These are phyloP conservation scores for Chlorodrepanis virens DNA, from an alignment of 2,113 vertebrate genomes.

Conservation along the genomic window DNA sequence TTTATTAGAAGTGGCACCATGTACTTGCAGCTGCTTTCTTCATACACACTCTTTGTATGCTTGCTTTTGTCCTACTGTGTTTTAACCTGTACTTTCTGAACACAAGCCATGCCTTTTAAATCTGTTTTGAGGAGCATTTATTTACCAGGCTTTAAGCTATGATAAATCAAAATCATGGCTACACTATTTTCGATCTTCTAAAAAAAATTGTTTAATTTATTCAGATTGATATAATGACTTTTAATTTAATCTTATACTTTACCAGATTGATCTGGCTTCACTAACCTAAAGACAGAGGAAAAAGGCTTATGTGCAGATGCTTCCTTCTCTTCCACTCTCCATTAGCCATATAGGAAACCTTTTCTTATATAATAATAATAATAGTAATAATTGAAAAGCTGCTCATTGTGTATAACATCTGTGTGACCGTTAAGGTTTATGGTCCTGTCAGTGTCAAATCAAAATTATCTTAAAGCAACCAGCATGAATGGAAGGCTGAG, in stretches of 20 bases:
- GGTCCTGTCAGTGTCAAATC: not conserved
- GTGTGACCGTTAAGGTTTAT: not conserved
- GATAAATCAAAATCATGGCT: not conserved
- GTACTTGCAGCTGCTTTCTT: not conserved
- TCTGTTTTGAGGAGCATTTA: not conserved
- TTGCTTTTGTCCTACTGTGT: not conserved
- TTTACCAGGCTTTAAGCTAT: not conserved
- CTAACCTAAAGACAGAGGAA: not conserved
- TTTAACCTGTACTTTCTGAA: not conserved
- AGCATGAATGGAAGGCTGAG: not conserved
- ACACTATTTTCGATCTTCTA: not conserved
- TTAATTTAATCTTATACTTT: not conserved
- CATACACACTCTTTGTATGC: not conserved
- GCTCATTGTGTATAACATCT: not conserved
- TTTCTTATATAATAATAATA: not conserved
- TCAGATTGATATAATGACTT: not conserved
- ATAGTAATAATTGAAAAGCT: not conserved
- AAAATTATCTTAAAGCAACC: not conserved
- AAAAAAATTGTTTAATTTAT: not conserved
- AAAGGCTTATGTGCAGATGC: not conserved
- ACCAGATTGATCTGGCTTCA: not conserved
- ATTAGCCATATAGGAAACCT: not conserved
- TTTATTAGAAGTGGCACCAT: not conserved
- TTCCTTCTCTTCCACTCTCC: not conserved
- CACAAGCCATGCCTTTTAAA: not conserved